Evolutionary conservation across 1,140 invertebrate species (phyloP).

Genomic region (Hyphantria cunea): DNA sequence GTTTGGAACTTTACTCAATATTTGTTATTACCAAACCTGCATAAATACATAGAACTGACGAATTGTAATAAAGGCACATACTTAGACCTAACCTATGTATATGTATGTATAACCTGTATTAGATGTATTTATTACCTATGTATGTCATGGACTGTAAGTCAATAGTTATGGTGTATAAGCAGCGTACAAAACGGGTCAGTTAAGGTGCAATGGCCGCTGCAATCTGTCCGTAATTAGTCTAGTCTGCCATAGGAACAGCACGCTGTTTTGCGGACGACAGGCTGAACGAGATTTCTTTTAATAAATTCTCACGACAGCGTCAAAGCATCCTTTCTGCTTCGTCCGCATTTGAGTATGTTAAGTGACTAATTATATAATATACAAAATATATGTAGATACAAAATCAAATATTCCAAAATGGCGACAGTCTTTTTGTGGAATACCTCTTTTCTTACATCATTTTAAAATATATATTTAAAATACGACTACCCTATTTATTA

Average conservation of each 20-base stretch:
- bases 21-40: too few species aligned
- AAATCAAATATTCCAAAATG: too few species aligned
- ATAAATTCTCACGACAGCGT: constrained; percentile 48
- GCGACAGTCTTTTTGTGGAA: too few species aligned
- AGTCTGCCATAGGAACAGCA: constrained; percentile 36
- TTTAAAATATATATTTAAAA: too few species aligned
- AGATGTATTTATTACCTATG: not conserved
- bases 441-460: too few species aligned
- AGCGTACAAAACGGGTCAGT: constrained; percentile 34
- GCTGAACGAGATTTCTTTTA: constrained; percentile 39
- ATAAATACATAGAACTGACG: too few species aligned
- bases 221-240: constrained; percentile 53
- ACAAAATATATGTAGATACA: too few species aligned
- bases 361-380: constrained; percentile 7
- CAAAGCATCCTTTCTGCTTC: constrained; percentile 15
- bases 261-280: constrained; percentile 24
- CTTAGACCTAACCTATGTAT: too few species aligned
- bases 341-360: constrained; percentile 15
- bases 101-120: too few species aligned
- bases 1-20: too few species aligned
- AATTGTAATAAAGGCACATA: too few species aligned
- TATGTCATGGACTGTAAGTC: not conserved
- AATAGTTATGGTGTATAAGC: constrained; percentile 30
- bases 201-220: constrained; percentile 41
- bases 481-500: too few species aligned